Evolutionary conservation across 2,888 invertebrate genomes (phyloP).

Genomic region (Epinotia bilunana): DNA sequence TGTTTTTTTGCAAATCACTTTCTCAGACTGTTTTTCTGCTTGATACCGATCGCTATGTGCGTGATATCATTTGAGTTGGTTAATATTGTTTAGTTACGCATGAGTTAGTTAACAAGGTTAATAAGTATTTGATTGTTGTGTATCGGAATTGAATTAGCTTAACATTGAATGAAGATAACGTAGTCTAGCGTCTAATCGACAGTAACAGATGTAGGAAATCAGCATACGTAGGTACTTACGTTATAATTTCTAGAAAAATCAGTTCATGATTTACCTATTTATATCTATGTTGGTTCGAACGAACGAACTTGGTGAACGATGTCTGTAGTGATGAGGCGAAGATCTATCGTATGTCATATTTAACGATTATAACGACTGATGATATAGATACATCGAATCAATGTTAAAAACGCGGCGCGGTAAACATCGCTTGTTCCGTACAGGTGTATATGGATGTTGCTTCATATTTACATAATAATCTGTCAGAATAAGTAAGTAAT

Average conservation of each 20-base stretch:
- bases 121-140: conserved; percentile 39
- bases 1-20: conserved; percentile 67
- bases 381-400: too few species aligned
- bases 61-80: conserved; percentile 54
- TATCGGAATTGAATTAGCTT: conserved; percentile 40
- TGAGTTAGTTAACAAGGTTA: conserved; percentile 54
- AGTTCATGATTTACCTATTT: not conserved
- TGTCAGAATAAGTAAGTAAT: too few species aligned
- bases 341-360: too few species aligned
- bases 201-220: conserved; percentile 8
- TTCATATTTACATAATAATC: too few species aligned
- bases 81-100: conserved; percentile 64
- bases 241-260: not conserved
- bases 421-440: too few species aligned
- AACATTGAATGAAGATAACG: conserved; percentile 15
- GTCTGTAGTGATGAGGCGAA: too few species aligned
- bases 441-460: too few species aligned
- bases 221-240: not conserved
- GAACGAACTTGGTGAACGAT: too few species aligned
- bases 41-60: conserved; percentile 52
- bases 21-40: conserved; percentile 60
- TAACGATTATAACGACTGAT: too few species aligned
- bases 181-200: not conserved
- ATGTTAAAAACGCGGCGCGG: too few species aligned
- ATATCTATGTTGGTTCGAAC: not conserved